phyloP scores from a whole-genome alignment of 2,888 invertebrate species.

The Parnassius smintheus region DNA sequence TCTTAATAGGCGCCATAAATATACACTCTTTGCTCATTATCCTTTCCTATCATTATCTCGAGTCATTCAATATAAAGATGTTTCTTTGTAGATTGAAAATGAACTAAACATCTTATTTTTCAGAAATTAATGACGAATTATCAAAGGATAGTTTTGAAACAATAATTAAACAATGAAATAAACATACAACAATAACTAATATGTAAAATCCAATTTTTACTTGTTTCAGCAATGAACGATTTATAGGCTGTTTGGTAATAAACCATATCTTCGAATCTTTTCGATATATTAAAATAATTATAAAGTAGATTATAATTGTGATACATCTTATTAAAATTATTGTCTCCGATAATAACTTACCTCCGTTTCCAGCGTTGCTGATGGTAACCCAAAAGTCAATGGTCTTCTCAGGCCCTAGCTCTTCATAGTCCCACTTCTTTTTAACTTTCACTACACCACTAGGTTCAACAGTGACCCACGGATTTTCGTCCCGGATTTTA shows the following conservation, averaged over 20 bases:
- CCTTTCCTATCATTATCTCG: constrained; percentile 37
- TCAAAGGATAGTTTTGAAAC: too few species aligned
- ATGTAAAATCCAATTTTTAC: too few species aligned
- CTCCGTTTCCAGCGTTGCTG: constrained; percentile 93
- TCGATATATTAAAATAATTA: too few species aligned
- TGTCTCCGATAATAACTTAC: constrained; percentile 72
- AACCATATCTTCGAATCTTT: too few species aligned
- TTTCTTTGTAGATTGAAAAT: constrained; percentile 33
- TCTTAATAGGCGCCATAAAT: constrained; percentile 19
- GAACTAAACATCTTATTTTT: too few species aligned
- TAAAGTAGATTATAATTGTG: too few species aligned
- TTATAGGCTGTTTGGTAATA: too few species aligned
- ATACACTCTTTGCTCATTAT: constrained; percentile 29
- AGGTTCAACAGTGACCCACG: constrained; percentile 95
- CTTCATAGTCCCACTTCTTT: constrained; percentile 98
- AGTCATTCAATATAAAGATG: constrained; percentile 62
- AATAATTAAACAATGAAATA: too few species aligned
- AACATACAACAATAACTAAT: too few species aligned
- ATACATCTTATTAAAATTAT: too few species aligned
- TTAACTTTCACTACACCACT: constrained; percentile 96
- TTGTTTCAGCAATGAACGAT: too few species aligned
- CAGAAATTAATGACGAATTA: too few species aligned
- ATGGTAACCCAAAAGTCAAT: constrained; percentile 98
- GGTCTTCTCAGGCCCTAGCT: constrained; percentile 95
- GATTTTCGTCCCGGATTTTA: constrained; percentile 95